Base-by-base conservation (phyloP, 2,113 vertebrate species). In the Trematocara variabile region DNA sequence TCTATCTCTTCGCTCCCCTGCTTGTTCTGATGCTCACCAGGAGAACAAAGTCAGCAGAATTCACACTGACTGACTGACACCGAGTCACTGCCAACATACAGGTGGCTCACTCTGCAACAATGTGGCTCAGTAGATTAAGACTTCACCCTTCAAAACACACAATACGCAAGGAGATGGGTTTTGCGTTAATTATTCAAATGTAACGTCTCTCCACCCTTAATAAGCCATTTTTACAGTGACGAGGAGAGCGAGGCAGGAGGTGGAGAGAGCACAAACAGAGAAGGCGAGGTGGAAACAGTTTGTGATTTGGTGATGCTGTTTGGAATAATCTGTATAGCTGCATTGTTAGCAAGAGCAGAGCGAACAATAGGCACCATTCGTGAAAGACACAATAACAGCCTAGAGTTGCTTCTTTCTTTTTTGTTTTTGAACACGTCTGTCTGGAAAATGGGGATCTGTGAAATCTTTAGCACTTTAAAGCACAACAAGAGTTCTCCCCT, bases 41-140 rank as follows among this genome's bases (percentile, higher is more conserved):
- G 87, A 85, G 82, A 79, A 88, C 84, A 77, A 81, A 91, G 86
- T 89, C 90, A 87, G 80, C 81, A 88, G 48, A 79, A 78, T 37
- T 77, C 83, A 70, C 79, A 82, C 89, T 7, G 84, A 84, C 86
- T 13, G 80, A 86, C 77, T 81, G 88, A 88, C 80, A 73, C 46
- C 7, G 7, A 65, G 79, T 81, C 18, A 30, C 79, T 77, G 55
- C 50, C 82, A 82, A 83, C 85, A 83, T 83, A 86, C 85, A 82
- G 28, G 39, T 55, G 5, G 60, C 85, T 84, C 78, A 0, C 30
- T 33, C 63, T 20, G 77, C 86, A 81, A 77, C 89, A 84, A 56
- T 63, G 78, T 77, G 89, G 63, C 79, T 78, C 65, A 22, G 56
- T 14, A 82, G 85, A 93, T 89, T 88, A 92, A 89, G 79, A 89